Base-by-base conservation (phyloP, 2,888 invertebrate genomes). In the Gnatocerus cornutus region DNA sequence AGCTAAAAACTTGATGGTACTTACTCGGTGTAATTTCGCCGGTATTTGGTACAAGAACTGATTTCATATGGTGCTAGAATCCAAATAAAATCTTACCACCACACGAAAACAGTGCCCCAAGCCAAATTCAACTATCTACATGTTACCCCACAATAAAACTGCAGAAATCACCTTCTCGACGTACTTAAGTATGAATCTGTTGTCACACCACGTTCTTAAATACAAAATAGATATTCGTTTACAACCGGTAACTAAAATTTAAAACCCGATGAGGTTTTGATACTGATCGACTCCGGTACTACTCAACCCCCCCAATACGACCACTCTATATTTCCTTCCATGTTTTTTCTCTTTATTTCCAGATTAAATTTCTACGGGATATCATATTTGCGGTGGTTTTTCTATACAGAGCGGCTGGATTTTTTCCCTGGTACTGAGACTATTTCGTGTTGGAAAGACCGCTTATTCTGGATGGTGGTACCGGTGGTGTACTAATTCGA, bases 31-130 rank as follows among this genome's bases (percentile, higher is more conserved):
- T 27, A 27, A 14, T 9, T 21, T 30, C 13, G 62, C 1, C 41
- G 71, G 45, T 41, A 68, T 71, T 71, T 71, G 71, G 73, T 52
- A 55, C 77, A 84, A 85, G 85, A 85, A 86, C 86, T 85, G 85
- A 85, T 90, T 90, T 90, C 89, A 89, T 89, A 90, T 90, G 90
- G 90, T 90, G 90, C 90, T 90, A 90, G 90, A 90, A 85, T 85
- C 80, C 73, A 74, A 74, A 80, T 76, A 78, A 69, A 77, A 88
- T 90, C 90, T 89, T 87, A 80, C 85, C 90, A 90, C 90, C 87
- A 89, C 87, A 88, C 88, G 88, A 90, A 90, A 89, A 84, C 90
- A 90, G 90, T 89, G 85, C 87, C 87, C 90, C 76, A 77, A 76
- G 69, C 75, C 75, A 75, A 80, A 75, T 56, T 50, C 29, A 12